Conservation (phyloP, 2,797 vertebrate genomes). For the Threskiornis aethiopicus region DNA sequence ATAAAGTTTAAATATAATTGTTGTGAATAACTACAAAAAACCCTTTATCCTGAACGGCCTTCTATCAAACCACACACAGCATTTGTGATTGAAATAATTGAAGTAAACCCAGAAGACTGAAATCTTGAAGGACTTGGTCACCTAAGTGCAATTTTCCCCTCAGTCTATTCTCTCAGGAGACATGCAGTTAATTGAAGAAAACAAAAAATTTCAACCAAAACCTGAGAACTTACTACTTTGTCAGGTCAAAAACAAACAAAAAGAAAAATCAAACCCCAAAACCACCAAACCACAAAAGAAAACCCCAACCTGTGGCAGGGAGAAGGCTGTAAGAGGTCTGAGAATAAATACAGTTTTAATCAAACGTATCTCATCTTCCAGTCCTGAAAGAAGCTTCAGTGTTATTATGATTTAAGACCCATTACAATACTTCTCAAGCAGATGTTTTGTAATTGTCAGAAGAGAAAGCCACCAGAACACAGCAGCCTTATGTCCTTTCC, state of each 20-base stretch:
- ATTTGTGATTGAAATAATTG: background rate
- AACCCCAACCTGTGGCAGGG: background rate
- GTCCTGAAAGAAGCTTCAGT: background rate
- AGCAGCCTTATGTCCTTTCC: accelerated
- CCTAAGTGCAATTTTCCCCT: background rate
- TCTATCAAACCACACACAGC: background rate
- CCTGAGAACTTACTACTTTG: background rate
- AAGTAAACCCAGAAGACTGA: background rate
- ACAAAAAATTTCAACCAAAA: background rate
- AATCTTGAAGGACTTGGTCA: background rate
- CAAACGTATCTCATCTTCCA: background rate
- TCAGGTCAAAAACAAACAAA: background rate
- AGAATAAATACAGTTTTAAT: background rate
- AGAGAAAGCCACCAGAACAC: background rate
- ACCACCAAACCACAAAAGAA: too few relatives aligned
- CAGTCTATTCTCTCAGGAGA: background rate
- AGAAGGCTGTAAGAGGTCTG: background rate
- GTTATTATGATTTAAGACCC: background rate
- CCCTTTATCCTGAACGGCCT: background rate
- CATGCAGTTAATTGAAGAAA: background rate
- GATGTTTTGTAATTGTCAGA: background rate
- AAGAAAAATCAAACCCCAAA: too few relatives aligned
- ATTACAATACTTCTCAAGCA: background rate
- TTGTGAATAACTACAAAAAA: background rate
- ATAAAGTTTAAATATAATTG: background rate